Evolutionary conservation across 2,888 invertebrate species (phyloP).

Genomic region (Hyposoter didymator): DNA sequence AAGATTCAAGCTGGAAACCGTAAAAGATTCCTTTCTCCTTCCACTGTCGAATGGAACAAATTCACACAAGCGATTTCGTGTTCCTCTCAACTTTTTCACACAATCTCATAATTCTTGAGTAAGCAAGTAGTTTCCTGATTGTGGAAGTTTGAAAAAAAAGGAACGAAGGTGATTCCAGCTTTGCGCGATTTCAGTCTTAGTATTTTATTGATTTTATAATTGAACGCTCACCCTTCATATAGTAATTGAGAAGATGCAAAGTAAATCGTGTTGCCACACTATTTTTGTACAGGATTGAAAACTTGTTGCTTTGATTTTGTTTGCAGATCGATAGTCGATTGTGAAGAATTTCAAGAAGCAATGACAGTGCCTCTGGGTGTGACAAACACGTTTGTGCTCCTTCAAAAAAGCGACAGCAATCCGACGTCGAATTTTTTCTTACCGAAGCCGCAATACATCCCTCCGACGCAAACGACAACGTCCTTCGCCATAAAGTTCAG

Average conservation of each 20-base stretch:
- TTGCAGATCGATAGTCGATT: constrained; percentile 80
- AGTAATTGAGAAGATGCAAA: background rate
- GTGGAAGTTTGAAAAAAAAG: no score
- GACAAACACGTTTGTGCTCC: constrained; percentile 82
- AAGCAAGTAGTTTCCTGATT: no score
- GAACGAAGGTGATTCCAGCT: no score
- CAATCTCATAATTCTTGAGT: no score
- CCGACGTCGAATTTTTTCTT: constrained; percentile 79
- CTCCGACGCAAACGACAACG: constrained; percentile 67
- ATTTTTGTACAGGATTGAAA: background rate
- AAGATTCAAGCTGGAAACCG: no score
- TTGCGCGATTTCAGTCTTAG: background rate
- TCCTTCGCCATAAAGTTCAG: constrained; percentile 77
- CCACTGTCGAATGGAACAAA: no score
- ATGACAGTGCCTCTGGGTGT: constrained; percentile 78
- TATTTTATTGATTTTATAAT: background rate
- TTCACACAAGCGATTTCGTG: no score
- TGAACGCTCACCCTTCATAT: background rate
- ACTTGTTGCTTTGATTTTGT: constrained; percentile 5
- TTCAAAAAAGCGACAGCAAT: constrained; percentile 79
- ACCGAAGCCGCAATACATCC: constrained; percentile 79
- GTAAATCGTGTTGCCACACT: background rate
- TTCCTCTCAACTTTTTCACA: no score
- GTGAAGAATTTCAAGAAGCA: constrained; percentile 80
- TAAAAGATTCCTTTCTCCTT: no score